phyloP scores from a whole-genome alignment of 1,140 invertebrate genomes.

The Aleiodes sp. region DNA sequence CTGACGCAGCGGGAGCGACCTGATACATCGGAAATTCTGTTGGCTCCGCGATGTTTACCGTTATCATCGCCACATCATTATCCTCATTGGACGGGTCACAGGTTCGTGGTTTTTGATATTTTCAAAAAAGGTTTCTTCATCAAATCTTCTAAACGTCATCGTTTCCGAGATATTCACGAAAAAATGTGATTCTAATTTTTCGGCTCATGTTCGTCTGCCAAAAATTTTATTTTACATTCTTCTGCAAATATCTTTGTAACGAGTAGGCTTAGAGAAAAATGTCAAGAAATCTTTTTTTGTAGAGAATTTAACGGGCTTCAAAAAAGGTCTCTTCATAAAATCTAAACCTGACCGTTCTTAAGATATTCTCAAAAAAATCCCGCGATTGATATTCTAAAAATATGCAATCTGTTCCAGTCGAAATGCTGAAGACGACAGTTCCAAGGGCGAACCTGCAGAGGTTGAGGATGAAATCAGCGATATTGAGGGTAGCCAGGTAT shows the following conservation, averaged over 20 bases:
- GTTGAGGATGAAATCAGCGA: constrained; percentile 57
- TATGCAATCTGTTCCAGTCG: constrained; percentile 40
- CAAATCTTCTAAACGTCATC: too few relatives aligned
- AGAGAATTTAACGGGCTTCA: too few relatives aligned
- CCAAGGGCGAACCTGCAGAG: constrained; percentile 47
- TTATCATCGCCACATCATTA: constrained; percentile 47
- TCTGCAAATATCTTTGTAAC: too few relatives aligned
- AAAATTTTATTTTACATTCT: too few relatives aligned
- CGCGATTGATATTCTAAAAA: too few relatives aligned
- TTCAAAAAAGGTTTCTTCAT: neutral
- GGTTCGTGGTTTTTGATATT: constrained; percentile 38
- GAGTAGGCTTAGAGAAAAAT: too few relatives aligned
- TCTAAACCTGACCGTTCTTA: too few relatives aligned
- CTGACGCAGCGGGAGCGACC: constrained; percentile 48
- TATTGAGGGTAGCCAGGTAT: constrained; percentile 70
- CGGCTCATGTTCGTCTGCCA: constrained; percentile 50
- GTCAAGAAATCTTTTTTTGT: too few relatives aligned
- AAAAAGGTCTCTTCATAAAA: too few relatives aligned
- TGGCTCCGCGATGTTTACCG: constrained; percentile 76
- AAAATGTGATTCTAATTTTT: constrained; percentile 20
- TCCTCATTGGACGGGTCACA: constrained; percentile 57
- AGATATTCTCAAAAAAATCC: too few relatives aligned
- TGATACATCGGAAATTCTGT: constrained; percentile 79
- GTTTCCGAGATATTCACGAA: too few relatives aligned
- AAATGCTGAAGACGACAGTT: constrained; percentile 57